These are phyloP conservation scores for Eupithecia subumbrata DNA, from an alignment of 2,888 invertebrate species.

Conservation along the genomic window DNA sequence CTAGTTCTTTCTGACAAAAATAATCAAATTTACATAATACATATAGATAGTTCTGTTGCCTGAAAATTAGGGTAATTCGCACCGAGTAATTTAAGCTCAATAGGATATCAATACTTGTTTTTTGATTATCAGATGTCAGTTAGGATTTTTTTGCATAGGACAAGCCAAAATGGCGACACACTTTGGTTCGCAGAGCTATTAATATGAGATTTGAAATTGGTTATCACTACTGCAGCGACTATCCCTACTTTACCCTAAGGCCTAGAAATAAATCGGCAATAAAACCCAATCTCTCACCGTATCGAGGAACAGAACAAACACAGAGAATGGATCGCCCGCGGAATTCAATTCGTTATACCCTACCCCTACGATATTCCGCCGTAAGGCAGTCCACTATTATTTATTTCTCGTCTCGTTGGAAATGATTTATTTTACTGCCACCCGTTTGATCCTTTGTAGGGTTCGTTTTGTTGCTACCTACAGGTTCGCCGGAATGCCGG, in stretches of 20 bases:
- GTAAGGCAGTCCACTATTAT: constrained; percentile 48
- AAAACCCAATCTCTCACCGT: constrained; percentile 28
- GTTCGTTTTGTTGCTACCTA: not conserved
- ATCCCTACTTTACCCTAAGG: constrained; percentile 4
- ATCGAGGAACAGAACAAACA: constrained; percentile 25
- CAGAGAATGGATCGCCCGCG: constrained; percentile 26
- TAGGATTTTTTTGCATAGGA: not conserved
- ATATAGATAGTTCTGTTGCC: not conserved
- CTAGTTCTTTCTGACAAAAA: not conserved
- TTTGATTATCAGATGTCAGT: not conserved
- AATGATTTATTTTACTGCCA: constrained; percentile 52
- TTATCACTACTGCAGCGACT: not conserved
- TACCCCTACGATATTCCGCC: constrained; percentile 30
- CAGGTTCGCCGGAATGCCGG: not conserved
- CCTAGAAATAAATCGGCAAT: constrained; percentile 19
- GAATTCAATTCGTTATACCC: constrained; percentile 36
- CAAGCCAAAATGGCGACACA: not conserved
- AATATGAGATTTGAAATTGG: not conserved
- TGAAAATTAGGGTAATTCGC: not conserved
- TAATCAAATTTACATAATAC: not conserved
- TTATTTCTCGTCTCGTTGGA: constrained; percentile 51
- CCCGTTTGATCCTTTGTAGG: constrained; percentile 35
- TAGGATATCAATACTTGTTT: not conserved
- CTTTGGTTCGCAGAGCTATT: not conserved
- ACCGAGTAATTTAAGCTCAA: not conserved